Evolutionary conservation across 2,797 vertebrate genomes (phyloP), one percentile per base, ranked within the genome.

Genomic region (Chelmon rostratus): DNA sequence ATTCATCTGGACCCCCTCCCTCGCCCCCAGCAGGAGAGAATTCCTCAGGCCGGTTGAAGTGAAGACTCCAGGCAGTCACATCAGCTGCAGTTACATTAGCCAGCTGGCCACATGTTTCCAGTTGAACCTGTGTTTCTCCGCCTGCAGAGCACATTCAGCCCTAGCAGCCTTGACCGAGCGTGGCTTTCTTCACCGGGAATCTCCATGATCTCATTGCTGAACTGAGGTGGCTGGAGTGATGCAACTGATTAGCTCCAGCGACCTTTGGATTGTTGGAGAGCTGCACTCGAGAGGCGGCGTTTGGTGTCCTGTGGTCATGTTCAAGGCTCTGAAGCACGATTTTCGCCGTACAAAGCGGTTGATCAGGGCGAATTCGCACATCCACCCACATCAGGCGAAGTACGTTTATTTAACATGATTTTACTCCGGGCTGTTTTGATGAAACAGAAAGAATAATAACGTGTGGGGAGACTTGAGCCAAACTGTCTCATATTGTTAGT

Each of bases 41-140:
- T 81, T 53, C 56, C 62, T 84, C 28, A 0, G 59, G 76, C 49
- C 47, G 53, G 46, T 65, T 77, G 49, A 61, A 74, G 38, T 35
- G 13, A 65, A 33, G 35, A 67, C 58, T 67, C 71, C 67, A 52
- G 76, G 52, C 6, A 37, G 50, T 80, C 68, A 62, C 72, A 76
- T 84, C 76, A 84, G 73, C 78, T 79, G 77, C 40, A 33, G 42
- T 67, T 73, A 79, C 79, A 81, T 78, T 67, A 80, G 50, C 69
- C 82, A 88, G 85, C 78, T 84, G 85, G 75, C 67, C 81, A 50
- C 81, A 78, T 76, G 56, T 70, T 88, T 81, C 57, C 63, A 2
- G 82, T 72, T 77, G 78, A 81, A 71, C 74, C 52, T 56, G 63
- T 37, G 10, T 1, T 57, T 74, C 46, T 40, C 64, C 19, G 23